Conservation (phyloP, 2,888 invertebrate genomes). For the Eupeodes latifasciatus region DNA sequence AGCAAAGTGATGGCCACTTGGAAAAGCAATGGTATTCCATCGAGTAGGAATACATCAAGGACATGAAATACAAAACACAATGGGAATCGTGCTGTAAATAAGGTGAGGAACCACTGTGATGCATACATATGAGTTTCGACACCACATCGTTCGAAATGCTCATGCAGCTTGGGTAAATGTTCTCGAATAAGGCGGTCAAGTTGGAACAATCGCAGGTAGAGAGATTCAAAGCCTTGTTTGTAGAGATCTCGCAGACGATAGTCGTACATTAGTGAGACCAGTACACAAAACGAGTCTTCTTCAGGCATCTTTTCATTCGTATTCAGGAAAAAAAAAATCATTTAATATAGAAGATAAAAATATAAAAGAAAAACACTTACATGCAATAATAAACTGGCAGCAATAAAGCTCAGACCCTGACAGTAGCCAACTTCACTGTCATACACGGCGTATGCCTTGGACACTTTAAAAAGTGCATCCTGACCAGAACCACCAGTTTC, state of each 20-base stretch:
- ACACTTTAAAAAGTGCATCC: slow-evolving; percentile 97
- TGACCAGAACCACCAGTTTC: slow-evolving; percentile 97
- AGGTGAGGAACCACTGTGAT: slow-evolving; percentile 99
- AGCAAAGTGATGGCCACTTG: slow-evolving; percentile 97
- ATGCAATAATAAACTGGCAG: slow-evolving; percentile 97
- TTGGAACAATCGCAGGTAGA: slow-evolving; percentile 97
- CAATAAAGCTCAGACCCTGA: slow-evolving; percentile 98
- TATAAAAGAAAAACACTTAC: slow-evolving; percentile 86
- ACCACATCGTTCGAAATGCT: slow-evolving; percentile 91
- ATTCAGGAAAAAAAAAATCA: not conserved
- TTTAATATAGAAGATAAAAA: not conserved
- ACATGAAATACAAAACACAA: slow-evolving; percentile 98
- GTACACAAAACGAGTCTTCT: slow-evolving; percentile 98
- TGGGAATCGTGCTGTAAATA: slow-evolving; percentile 99
- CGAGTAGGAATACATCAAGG: slow-evolving; percentile 96
- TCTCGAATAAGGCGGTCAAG: slow-evolving; percentile 95
- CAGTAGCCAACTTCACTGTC: slow-evolving; percentile 99
- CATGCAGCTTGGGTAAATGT: slow-evolving; percentile 91
- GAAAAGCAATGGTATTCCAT: slow-evolving; percentile 97
- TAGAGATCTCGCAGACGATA: slow-evolving; percentile 97
- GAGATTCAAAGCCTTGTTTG: slow-evolving; percentile 97
- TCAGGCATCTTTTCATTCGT: slow-evolving; percentile 94
- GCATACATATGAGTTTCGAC: slow-evolving; percentile 99
- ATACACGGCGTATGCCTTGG: slow-evolving; percentile 98
- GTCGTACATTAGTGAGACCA: slow-evolving; percentile 98